Evolutionary conservation across 1,140 invertebrate genomes (phyloP).

Genomic region (Plectrocnemia conspersa): DNA sequence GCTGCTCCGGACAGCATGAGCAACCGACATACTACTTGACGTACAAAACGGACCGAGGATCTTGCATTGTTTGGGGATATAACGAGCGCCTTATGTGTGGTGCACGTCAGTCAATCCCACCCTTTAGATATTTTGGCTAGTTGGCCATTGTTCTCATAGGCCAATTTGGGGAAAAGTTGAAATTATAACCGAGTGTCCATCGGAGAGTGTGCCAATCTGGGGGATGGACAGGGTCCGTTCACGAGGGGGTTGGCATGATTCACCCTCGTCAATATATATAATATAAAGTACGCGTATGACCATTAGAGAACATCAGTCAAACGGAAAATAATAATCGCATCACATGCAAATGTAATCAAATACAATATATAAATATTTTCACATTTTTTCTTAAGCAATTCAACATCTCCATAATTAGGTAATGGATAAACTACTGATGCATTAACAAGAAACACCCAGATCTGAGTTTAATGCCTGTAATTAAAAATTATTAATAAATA

Average conservation of each 20-base stretch:
- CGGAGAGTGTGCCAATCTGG: conserved; percentile 4
- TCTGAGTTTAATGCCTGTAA: no score
- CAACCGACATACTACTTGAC: conserved; percentile 7
- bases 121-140: no score
- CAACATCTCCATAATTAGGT: no score
- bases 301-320: conserved; percentile 12
- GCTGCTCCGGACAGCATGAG: neutral
- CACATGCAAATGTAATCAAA: no score
- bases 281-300: no score
- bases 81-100: conserved; percentile 7
- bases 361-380: no score
- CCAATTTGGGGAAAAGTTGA: conserved; percentile 32
- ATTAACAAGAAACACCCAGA: no score
- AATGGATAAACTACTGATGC: no score
- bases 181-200: conserved; percentile 32
- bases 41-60: conserved; percentile 21
- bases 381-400: no score
- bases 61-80: conserved; percentile 26
- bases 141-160: conserved; percentile 28
- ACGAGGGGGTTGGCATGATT: conserved; percentile 12
- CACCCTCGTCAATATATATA: conserved; percentile 32
- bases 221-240: conserved; percentile 6
- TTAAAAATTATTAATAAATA: no score
- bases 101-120: neutral
- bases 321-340: conserved; percentile 12